Evolutionary conservation across 2,888 invertebrate genomes (phyloP).

Genomic region (Parnassius glacialis): DNA sequence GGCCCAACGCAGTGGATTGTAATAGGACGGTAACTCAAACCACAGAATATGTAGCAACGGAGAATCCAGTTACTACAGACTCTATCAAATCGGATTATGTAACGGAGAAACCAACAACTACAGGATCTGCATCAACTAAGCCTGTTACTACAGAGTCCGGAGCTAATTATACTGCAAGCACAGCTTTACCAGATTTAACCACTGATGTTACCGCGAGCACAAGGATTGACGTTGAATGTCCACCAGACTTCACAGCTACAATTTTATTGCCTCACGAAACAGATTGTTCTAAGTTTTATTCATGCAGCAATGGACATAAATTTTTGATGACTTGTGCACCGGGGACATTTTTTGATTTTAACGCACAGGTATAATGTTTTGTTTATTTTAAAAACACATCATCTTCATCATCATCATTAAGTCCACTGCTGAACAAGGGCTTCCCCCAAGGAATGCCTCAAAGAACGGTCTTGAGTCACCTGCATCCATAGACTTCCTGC

Average conservation of each 20-base stretch:
- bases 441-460: no score
- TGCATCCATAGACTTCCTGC: no score
- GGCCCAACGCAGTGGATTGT: slow-evolving; percentile 34
- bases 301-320: slow-evolving; percentile 46
- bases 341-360: slow-evolving; percentile 45
- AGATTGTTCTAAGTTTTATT: slow-evolving; percentile 50
- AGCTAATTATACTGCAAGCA: neutral
- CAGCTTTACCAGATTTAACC: neutral
- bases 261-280: slow-evolving; percentile 48
- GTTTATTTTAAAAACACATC: no score
- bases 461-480: no score
- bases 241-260: slow-evolving; percentile 36
- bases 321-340: slow-evolving; percentile 39
- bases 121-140: neutral
- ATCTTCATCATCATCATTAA: no score
- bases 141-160: neutral
- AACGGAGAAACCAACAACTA: neutral
- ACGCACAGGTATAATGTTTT: slow-evolving; percentile 37
- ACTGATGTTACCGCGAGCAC: neutral
- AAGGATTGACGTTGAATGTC: slow-evolving; percentile 32
- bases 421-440: no score
- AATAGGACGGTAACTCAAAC: slow-evolving; percentile 7
- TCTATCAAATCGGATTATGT: neutral
- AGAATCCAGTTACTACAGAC: neutral
- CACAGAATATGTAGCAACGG: slow-evolving; percentile 3